Evolutionary conservation across 2,888 invertebrate genomes (phyloP).

Genomic region (Pseudoips prasinana): DNA sequence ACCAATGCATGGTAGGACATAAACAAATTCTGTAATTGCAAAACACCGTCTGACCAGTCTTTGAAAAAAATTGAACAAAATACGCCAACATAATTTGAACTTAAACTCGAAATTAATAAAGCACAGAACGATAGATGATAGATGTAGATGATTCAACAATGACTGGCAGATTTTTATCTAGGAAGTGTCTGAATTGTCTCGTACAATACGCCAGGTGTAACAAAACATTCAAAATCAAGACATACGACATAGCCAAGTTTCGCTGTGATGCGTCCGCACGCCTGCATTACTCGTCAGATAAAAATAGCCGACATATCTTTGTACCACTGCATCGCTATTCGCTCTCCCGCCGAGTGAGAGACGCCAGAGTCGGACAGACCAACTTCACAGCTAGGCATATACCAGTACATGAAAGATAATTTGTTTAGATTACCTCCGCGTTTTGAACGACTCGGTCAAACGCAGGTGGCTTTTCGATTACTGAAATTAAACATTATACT

Average conservation of each 20-base stretch:
- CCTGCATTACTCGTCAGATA: constrained; percentile 66
- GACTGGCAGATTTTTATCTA: constrained; percentile 11
- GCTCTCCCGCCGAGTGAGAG: constrained; percentile 73
- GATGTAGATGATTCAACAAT: constrained; percentile 5
- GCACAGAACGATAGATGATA: too few species aligned
- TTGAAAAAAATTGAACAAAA: too few species aligned
- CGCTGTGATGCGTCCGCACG: constrained; percentile 55
- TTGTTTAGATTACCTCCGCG: constrained; percentile 56
- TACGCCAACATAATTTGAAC: too few species aligned
- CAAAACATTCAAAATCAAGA: constrained; percentile 58
- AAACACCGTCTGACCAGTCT: too few species aligned
- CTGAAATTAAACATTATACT: constrained; percentile 18
- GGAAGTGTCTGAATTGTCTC: constrained; percentile 8
- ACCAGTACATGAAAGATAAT: constrained; percentile 39
- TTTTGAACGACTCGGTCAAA: constrained; percentile 30
- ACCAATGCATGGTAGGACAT: too few species aligned
- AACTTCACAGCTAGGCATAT: constrained; percentile 40
- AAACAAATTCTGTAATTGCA: too few species aligned
- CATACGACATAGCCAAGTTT: constrained; percentile 55
- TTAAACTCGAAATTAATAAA: too few species aligned
- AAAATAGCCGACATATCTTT: constrained; percentile 77
- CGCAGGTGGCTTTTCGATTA: constrained; percentile 28
- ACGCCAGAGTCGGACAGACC: constrained; percentile 61
- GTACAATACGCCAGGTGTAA: constrained; percentile 27
- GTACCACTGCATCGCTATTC: constrained; percentile 55